Percentiles rank a stretch among this genome's conserved stretches.
Evolutionary conservation across 2,888 invertebrate genomes (phyloP).

Genomic region (Eugnorisma glareosa): DNA sequence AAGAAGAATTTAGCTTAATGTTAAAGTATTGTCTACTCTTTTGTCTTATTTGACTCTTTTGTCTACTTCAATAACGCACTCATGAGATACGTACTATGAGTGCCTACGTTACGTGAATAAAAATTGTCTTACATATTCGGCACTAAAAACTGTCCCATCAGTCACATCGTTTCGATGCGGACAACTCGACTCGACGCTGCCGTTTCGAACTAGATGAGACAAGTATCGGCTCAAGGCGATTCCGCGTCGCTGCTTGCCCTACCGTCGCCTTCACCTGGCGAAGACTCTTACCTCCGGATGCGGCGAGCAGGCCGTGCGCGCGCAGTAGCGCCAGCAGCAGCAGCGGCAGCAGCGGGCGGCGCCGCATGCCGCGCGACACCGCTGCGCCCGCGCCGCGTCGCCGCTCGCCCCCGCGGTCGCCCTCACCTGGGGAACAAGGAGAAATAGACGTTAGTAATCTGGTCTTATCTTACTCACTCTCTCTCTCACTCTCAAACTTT

Average conservation of each 20-base stretch:
- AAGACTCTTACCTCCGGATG: slow-evolving; percentile 83
- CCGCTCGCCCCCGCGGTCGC: slow-evolving; percentile 84
- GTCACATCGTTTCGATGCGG: neutral
- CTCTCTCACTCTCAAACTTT: no score
- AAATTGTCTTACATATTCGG: neutral
- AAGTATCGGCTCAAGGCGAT: neutral
- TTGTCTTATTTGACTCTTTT: no score
- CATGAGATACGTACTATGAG: neutral
- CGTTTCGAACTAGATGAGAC: neutral
- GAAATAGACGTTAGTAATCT: neutral
- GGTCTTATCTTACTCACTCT: neutral
- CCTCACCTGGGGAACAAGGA: slow-evolving; percentile 80
- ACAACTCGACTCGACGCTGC: neutral
- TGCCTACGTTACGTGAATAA: neutral
- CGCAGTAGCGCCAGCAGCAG: slow-evolving; percentile 88
- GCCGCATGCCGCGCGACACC: slow-evolving; percentile 89
- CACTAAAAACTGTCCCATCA: neutral
- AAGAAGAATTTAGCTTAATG: neutral
- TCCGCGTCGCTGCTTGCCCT: neutral
- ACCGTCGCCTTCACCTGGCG: neutral
- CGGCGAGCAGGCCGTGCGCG: slow-evolving; percentile 90
- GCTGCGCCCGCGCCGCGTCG: slow-evolving; percentile 86
- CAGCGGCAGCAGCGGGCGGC: slow-evolving; percentile 89
- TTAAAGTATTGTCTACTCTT: neutral
- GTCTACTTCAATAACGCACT: neutral